Base-by-base conservation (phyloP, 2,797 vertebrate genomes). In the Acridotheres tristis region DNA sequence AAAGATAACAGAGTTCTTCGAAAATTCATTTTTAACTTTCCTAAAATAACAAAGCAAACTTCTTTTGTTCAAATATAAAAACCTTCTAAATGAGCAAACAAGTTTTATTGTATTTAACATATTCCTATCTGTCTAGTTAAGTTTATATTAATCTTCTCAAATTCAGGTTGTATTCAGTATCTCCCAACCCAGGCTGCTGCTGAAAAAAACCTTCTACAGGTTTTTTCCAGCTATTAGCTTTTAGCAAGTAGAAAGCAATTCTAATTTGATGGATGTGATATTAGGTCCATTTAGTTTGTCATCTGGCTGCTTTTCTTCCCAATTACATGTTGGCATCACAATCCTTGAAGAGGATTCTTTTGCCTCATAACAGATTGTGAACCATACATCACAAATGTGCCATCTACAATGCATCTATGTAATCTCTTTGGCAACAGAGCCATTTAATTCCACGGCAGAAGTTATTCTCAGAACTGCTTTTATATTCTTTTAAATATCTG, bases 21-120 rank as follows among this genome's bases (percentile, higher is more conserved):
- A 89, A 94, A 94, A 90, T 69, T 42, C 1, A 36, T 82, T 92
- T 93, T 93, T 76, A 90, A 76, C 67, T 26, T 80, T 89, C 59
- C 22, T 86, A 78, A 80, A 92, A 72, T 43, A 79, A 51, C 43
- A 54, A 83, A 88, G 30, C 42, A 73, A 90, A 76, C 26, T 27
- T 62, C 13, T 80, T 90, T 50, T 69, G 18, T 85, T 93, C 53
- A 95, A 91, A 85, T 85, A 85, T 34, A 67, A 80, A 79, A 45
- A 57, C 42, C 14, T 76, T 85, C 36, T 43, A 34, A 93, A 26
- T 22, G 42, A 89, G 47, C 7, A 65, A 85, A 85, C 17, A 88
- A 42, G 34, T 63, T 76, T 7, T 91, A 50, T 34, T 54, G 10
- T 29, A 66, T 86, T 94, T 78, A 62, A 30, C 7, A 58, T 29